phyloP scores from a whole-genome alignment of 2,888 invertebrate species.

The Isotomurus palustris region DNA sequence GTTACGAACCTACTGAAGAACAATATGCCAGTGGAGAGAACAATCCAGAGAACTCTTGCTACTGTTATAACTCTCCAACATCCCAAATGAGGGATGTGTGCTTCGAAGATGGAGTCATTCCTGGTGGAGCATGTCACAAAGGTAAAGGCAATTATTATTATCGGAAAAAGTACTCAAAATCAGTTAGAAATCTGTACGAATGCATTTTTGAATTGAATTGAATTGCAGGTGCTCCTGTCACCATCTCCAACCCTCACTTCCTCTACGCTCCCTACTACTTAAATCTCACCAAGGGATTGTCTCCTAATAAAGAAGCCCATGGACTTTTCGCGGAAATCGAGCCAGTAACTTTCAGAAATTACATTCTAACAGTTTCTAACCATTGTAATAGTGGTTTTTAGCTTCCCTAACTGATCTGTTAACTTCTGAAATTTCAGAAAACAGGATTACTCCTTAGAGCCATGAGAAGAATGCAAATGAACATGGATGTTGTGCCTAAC shows the following conservation, averaged over 20 bases:
- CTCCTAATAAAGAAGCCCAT: slow-evolving; percentile 19
- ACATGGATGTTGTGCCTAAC: slow-evolving; percentile 25
- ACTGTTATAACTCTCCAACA: slow-evolving; percentile 6
- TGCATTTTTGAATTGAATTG: not conserved
- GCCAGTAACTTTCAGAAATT: slow-evolving; percentile 30
- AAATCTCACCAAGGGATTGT: slow-evolving; percentile 23
- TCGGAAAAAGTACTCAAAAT: not conserved
- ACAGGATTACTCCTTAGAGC: slow-evolving; percentile 25
- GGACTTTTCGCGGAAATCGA: slow-evolving; percentile 24
- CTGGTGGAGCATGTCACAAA: slow-evolving; percentile 20
- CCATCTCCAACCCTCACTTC: slow-evolving; percentile 31
- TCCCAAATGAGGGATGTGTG: slow-evolving; percentile 17
- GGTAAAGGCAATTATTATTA: slow-evolving; percentile 5
- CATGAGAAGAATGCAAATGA: slow-evolving; percentile 28
- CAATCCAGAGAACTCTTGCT: slow-evolving; percentile 28
- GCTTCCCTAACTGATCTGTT: not conserved
- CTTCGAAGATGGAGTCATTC: slow-evolving; percentile 21
- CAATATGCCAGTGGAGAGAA: slow-evolving; percentile 6
- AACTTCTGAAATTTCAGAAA: slow-evolving; percentile 12
- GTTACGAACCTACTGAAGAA: slow-evolving; percentile 20
- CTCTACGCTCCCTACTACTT: slow-evolving; percentile 24
- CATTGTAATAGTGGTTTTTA: not conserved
- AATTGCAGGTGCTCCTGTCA: slow-evolving; percentile 19
- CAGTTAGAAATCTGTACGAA: not conserved
- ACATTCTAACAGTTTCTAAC: too few relatives aligned